Evolutionary conservation across 2,113 vertebrate species (phyloP), one percentile per base, ranked within the genome.

Genomic region (Myrmecophaga tridactyla): DNA sequence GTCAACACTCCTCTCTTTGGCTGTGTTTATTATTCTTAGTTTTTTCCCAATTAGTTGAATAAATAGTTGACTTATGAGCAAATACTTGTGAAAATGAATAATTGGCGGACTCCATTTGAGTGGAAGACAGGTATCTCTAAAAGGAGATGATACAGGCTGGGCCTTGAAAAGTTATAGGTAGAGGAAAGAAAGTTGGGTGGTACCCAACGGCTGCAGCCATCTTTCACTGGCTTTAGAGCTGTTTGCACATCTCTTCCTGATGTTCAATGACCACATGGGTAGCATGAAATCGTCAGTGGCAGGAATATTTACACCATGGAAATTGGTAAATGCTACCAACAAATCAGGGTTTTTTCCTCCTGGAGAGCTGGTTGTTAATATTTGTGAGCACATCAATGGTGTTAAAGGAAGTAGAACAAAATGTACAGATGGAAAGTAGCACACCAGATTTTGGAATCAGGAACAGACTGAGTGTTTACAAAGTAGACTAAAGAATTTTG

Each of bases 81-180:
- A 86, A 93, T 43, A 36, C 23, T 48, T 72, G 14, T 82, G 76
- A 84, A 94, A 92, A 94, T 10, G 41, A 92, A 77, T 23, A 80
- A 23, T 46, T 58, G 25, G 56, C 81, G 67, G 72, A 76, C 92
- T 89, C 60, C 15, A 77, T 11, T 12, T 80, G 48, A 80, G 23
- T 39, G 29, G 81, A 90, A 90, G n/a, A 77, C 23, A 70, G 76
- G 96, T 87, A 60, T 62, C 23, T 89, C 91, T 65, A 65, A 85
- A 94, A 96, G 80, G 39, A 86, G 65, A 77, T 72, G 62, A 87
- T 73, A 88, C 23, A 86, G 6, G 15, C 76, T 94, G 53, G 23
- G 20, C 62, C 77, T 91, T 77, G 53, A 89, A 70, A 81, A 76
- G 10, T 69, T 53, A 58, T 0, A 81, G 43, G 67, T 10, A 83